Conservation (phyloP, 2,113 vertebrate species). For the Periophthalmodon schlosseri region DNA sequence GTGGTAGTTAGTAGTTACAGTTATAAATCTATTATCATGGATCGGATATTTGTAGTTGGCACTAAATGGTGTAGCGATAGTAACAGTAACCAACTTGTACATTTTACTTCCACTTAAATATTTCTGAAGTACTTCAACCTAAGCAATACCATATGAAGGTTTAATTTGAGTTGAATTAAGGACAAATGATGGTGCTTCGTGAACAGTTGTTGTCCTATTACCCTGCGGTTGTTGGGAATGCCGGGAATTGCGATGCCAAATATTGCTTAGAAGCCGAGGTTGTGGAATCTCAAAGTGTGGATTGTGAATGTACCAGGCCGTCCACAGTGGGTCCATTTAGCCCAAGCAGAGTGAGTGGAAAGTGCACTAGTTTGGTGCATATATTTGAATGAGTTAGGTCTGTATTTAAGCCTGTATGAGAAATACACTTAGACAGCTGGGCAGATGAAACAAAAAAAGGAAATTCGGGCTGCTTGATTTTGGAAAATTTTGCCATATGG, state of each 20-base stretch:
- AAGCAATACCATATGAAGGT: not conserved
- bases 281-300: conserved; percentile 45
- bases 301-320: conserved; percentile 15
- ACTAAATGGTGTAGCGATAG: not conserved
- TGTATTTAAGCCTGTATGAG: not conserved
- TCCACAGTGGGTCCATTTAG: conserved; percentile 31
- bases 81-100: not conserved
- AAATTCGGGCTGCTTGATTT: too few relatives aligned
- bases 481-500: too few relatives aligned
- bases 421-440: not conserved
- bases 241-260: conserved; percentile 31
- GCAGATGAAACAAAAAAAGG: not conserved
- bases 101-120: not conserved
- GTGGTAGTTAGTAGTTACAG: too few relatives aligned
- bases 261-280: conserved; percentile 30
- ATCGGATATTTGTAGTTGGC: too few relatives aligned
- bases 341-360: not conserved
- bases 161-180: conserved; percentile 26
- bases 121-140: not conserved
- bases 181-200: conserved; percentile 17
- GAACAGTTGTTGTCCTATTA: conserved; percentile 28
- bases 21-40: too few relatives aligned
- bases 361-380: conserved; percentile 3
- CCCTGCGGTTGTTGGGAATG: conserved; percentile 46
- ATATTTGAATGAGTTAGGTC: conserved; percentile 33